A percentile compares a stretch with the other conserved stretches of the same genome.
These are phyloP conservation scores for Zoanthus sociatus DNA, from an alignment of 92 coral and sea anemone species.

Conservation along the genomic window DNA sequence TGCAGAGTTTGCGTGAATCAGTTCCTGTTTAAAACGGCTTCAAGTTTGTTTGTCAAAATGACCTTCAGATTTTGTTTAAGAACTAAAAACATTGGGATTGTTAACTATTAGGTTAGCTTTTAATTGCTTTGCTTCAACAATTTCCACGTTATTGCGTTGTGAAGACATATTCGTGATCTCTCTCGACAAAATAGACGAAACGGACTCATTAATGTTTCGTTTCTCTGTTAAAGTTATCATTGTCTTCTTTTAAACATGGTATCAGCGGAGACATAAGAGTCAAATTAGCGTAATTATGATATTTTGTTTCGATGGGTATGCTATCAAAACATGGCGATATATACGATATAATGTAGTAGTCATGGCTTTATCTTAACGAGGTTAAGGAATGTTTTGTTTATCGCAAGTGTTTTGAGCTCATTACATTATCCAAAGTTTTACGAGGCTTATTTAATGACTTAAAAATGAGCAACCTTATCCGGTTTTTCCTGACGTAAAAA, in stretches of 20 bases:
- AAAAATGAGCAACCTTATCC: background rate
- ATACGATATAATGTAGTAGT: conserved; percentile 11
- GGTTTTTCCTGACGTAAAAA: background rate
- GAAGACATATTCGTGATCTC: background rate
- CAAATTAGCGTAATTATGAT: background rate
- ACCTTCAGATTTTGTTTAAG: too few species aligned
- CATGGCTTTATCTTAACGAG: conserved; percentile 22
- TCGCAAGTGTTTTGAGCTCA: conserved; percentile 3
- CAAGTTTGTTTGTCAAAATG: background rate
- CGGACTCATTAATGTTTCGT: background rate
- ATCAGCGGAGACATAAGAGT: background rate
- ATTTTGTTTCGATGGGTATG: background rate
- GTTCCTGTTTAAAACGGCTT: background rate
- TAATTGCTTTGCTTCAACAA: conserved; percentile 18
- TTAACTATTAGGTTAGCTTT: background rate
- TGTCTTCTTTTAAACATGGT: background rate
- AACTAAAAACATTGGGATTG: too few species aligned
- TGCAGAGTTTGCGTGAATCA: background rate
- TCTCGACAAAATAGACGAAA: conserved; percentile 10
- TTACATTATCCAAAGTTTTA: background rate
- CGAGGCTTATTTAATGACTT: background rate
- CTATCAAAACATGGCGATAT: conserved; percentile 3
- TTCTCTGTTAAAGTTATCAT: background rate
- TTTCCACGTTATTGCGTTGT: conserved; percentile 9
- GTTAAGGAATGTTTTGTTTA: conserved; percentile 21